A percentile compares a stretch with the other conserved stretches of the same genome.
Conservation (phyloP, 2,888 invertebrate species). For the Synanthedon myopaeformis region DNA sequence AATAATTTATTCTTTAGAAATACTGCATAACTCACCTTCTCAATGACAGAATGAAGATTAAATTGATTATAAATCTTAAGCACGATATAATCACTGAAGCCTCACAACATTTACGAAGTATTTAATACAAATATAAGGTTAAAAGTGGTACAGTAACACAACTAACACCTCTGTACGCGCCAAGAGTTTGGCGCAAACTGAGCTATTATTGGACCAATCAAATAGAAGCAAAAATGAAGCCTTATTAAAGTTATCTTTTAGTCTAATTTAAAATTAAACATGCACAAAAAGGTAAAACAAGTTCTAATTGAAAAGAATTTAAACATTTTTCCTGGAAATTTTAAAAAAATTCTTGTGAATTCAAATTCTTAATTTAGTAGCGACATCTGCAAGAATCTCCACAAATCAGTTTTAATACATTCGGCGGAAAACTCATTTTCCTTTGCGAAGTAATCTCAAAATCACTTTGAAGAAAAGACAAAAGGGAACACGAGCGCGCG, state of each 20-base stretch:
- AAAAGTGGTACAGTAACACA: constrained; percentile 3
- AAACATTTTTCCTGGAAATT: too few relatives aligned
- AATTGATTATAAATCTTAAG: too few relatives aligned
- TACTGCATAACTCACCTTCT: too few relatives aligned
- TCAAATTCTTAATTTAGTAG: not conserved
- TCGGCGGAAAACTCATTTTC: constrained; percentile 27
- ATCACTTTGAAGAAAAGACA: constrained; percentile 22
- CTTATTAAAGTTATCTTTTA: too few relatives aligned
- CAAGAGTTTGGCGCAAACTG: constrained; percentile 46
- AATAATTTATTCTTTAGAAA: too few relatives aligned
- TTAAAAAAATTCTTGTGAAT: not conserved
- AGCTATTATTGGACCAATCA: constrained; percentile 4
- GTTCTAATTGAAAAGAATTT: too few relatives aligned
- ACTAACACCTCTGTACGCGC: constrained; percentile 32
- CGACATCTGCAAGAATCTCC: constrained; percentile 8
- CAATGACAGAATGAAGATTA: too few relatives aligned
- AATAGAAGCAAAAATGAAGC: not conserved
- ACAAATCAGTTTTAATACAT: not conserved
- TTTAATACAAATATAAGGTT: not conserved
- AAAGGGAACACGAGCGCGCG: constrained; percentile 11
- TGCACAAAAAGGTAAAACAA: too few relatives aligned
- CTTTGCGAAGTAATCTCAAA: constrained; percentile 17
- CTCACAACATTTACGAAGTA: constrained; percentile 24
- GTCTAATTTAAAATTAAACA: too few relatives aligned
- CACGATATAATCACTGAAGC: constrained; percentile 10